Base-by-base conservation (phyloP, 2,113 vertebrate genomes). In the Gobiocypris rarus region DNA sequence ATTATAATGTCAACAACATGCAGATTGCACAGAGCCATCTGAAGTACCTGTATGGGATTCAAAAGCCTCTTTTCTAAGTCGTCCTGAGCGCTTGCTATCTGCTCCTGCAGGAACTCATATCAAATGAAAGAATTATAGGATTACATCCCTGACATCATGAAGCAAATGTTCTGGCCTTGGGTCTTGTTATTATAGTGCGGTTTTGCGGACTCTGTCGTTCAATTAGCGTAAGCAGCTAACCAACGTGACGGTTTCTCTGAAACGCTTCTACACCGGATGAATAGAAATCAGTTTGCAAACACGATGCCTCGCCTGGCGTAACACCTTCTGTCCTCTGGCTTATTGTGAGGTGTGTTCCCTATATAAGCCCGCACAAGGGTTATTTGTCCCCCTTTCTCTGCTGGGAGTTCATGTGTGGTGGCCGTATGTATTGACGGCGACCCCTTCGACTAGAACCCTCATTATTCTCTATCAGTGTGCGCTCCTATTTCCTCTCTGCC, bases 381-480 rank as follows among this genome's bases (percentile, higher is more conserved):
- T 67, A 65, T 80, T 80, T 80, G 77, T 80, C 59, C 77, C 19
- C 17, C 24, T 26, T 28, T 67, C 77, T 80, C 41, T 31, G 19
- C 54, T 24, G 65, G 43, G 65, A 61, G 70, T 63, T 28, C 38
- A 61, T 76, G 56, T 63, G 19, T 50, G 41, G 71, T 63, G 38
- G 24, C 5, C n/a, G 41, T 6, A 15, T 26, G 15, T 61, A 74
- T 83, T 61, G 73, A 52, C 26, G 1, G 73, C 24, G 81, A 67
- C 58, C 78, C 67, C 8, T 87, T 70, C 78, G 61, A 41, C 65
- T 91, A 91, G 90, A 91, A 90, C 90, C 86, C 88, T 86, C 70
- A 52, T 84, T 75, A 80, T 48, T 84, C 38, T 45, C n/a, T 31
- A 38, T 65, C 22, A 43, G 19, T 52, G 10, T 65, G 15, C 15